Base-by-base conservation (phyloP, 2,888 invertebrate genomes). In the Lithophane ornitopus region DNA sequence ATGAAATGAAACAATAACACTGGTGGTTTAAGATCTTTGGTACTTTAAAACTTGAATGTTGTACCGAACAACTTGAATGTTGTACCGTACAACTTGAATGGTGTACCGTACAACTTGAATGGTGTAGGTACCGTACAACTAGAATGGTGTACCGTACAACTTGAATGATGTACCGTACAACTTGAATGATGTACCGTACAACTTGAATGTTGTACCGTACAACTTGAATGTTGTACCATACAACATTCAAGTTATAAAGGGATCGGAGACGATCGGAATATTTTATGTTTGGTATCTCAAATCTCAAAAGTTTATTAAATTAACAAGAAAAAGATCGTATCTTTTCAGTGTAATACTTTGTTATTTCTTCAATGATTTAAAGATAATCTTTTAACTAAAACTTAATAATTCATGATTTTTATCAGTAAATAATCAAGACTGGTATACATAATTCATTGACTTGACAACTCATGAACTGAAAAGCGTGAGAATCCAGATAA, bases 381-480 rank as follows among this genome's bases (percentile, higher is more conserved):
- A 59, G 46, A 26, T 39, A 58, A 26, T 46, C 2, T 22, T 26
- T 71, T 41, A n/a, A 39, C 9, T 56, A 46, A n/a, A 72, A 44
- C n/a, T 14, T 34, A 34, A 14, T 8, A 44, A 54, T 39, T 14
- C 12, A 22, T 34, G 6, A 34, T 34, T 34, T 11, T n/a, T 26
- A 12, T n/a, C n/a, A 28, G 59, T 16, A 61, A 44, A 19, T 22
- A 49, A 22, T 49, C n/a, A 28, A 49, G 28, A 49, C 22, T 54
- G 22, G 6, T 9, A 39, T 52, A 62, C 52, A 68, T 78, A 19
- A 67, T 63, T 68, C 63, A 68, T 63, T 49, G 26, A 39, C 34
- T 65, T 54, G 14, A 59, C 67, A 66, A 9, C 22, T 66, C 28
- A 22, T 66, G 14, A 49, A 66, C 34, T 49, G 3, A 52, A 68